Percentiles rank a stretch among this genome's conserved stretches.
These are phyloP conservation scores for Apodemia duryi DNA, from an alignment of 2,888 invertebrate species.

Conservation along the genomic window DNA sequence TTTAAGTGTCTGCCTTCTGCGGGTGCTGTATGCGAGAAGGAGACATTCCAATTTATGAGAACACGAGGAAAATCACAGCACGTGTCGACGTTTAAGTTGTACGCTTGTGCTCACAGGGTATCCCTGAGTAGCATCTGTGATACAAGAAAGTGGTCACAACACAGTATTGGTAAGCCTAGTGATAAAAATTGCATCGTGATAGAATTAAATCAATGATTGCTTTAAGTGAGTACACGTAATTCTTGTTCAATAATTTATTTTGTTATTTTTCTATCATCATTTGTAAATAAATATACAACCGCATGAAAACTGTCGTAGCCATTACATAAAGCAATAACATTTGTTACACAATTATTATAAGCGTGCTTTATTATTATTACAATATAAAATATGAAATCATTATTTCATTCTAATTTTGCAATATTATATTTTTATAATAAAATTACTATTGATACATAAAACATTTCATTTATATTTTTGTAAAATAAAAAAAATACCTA, in stretches of 20 bases:
- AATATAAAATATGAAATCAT: constrained; percentile 20
- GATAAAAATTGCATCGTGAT: constrained; percentile 63
- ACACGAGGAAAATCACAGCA: constrained; percentile 69
- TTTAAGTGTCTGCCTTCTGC: constrained; percentile 85
- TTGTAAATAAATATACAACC: constrained; percentile 22
- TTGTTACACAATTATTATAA: constrained; percentile 29
- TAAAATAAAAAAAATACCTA: neutral
- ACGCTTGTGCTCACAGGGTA: constrained; percentile 70
- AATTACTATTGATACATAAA: constrained; percentile 6
- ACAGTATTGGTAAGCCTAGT: constrained; percentile 72
- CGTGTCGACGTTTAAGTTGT: constrained; percentile 65
- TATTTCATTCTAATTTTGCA: constrained; percentile 19
- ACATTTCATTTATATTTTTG: constrained; percentile 7
- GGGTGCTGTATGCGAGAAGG: constrained; percentile 91
- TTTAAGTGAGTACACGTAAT: constrained; percentile 56
- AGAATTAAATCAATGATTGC: constrained; percentile 57
- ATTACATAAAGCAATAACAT: neutral
- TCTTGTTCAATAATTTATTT: constrained; percentile 36
- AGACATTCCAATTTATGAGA: constrained; percentile 81
- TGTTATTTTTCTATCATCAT: constrained; percentile 64
- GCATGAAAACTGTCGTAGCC: constrained; percentile 5
- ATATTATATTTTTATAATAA: neutral
- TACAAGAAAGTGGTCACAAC: constrained; percentile 74
- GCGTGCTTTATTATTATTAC: constrained; percentile 34
- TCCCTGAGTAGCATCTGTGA: constrained; percentile 73